Evolutionary conservation across 2,888 invertebrate species (phyloP).

Genomic region (Eristalis tenax): DNA sequence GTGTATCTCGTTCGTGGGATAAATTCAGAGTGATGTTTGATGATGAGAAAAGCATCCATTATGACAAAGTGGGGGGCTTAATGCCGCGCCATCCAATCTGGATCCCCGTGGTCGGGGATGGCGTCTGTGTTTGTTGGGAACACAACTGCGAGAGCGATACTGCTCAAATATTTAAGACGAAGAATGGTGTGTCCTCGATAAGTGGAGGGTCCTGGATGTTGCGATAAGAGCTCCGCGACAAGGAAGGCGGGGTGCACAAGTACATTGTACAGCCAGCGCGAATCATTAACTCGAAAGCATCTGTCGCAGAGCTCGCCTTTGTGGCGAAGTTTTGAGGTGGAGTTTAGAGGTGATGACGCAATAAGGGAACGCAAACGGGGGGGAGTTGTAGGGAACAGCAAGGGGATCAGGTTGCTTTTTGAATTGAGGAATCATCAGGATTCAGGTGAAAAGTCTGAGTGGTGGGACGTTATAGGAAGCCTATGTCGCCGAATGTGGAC

Average conservation of each 20-base stretch:
- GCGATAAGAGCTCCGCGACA: background rate
- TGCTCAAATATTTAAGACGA: background rate
- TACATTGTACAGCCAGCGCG: background rate
- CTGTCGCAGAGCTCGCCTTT: background rate
- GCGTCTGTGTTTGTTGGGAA: background rate
- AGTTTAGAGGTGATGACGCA: background rate
- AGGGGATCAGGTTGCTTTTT: background rate
- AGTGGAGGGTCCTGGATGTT: background rate
- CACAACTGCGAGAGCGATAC: background rate
- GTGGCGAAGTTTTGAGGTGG: background rate
- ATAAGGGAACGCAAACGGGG: background rate
- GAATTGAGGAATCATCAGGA: background rate
- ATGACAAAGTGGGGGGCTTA: background rate
- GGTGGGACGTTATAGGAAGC: no score
- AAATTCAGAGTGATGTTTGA: constrained; percentile 31
- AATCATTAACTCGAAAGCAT: background rate
- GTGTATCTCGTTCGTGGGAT: background rate
- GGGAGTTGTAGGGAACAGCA: background rate
- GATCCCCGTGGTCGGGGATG: background rate
- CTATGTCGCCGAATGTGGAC: no score
- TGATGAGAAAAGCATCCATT: background rate
- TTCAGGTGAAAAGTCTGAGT: background rate
- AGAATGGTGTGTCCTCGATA: background rate
- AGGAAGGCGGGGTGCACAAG: background rate
- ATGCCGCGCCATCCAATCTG: background rate